A percentile compares a stretch with the other conserved stretches of the same genome.
Evolutionary conservation across 2,888 invertebrate genomes (phyloP).

Genomic region (Schrankia costaestrigalis): DNA sequence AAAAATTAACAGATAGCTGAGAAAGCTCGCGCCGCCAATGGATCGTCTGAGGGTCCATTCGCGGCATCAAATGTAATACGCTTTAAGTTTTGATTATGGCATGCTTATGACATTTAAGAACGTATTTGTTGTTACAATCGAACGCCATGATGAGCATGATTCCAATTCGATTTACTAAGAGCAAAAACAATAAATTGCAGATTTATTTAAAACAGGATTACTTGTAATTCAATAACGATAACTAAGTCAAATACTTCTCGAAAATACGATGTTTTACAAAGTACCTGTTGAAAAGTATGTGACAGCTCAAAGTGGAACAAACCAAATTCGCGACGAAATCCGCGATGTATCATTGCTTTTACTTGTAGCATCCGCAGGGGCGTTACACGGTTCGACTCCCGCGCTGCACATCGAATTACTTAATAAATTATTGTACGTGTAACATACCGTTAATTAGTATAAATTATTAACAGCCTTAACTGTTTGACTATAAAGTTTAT

Average conservation of each 20-base stretch:
- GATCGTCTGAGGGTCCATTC: no score
- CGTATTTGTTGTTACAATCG: no score
- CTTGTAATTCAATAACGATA: not conserved
- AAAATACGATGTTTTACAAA: not conserved
- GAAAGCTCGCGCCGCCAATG: no score
- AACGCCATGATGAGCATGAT: no score
- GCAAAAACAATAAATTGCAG: no score
- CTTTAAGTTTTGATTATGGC: no score
- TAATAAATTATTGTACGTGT: conserved; percentile 48
- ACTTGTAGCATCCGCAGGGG: conserved; percentile 67
- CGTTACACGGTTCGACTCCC: conserved; percentile 58
- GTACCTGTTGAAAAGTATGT: not conserved
- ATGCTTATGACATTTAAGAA: no score
- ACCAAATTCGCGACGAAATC: conserved; percentile 59
- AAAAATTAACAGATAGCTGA: no score
- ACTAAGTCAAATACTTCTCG: not conserved
- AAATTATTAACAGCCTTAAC: conserved; percentile 18
- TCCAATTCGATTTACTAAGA: no score
- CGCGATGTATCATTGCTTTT: conserved; percentile 72
- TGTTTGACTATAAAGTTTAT: conserved; percentile 3
- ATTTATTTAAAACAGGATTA: no score
- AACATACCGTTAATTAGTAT: conserved; percentile 12
- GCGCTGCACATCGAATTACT: conserved; percentile 50
- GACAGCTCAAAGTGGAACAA: conserved; percentile 35
- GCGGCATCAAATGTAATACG: no score